Evolutionary conservation across 2,888 invertebrate genomes (phyloP).

Genomic region (Uropetala carovei): DNA sequence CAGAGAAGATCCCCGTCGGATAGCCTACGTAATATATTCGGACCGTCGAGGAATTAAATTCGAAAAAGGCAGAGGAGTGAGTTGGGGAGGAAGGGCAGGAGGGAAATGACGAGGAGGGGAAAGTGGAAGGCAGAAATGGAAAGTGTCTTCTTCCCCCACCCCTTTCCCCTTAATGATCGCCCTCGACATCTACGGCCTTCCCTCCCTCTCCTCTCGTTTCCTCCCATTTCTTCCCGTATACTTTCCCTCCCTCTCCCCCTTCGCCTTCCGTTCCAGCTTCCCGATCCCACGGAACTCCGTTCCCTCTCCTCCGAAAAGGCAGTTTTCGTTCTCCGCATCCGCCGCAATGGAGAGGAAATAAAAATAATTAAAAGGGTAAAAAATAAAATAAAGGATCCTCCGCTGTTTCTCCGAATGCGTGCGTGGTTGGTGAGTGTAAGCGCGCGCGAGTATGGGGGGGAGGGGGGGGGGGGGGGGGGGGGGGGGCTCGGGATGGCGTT

Average conservation of each 20-base stretch:
- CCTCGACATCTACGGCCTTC: neutral
- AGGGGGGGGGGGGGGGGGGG: too few species aligned
- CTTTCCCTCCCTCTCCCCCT: neutral
- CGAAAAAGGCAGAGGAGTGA: neutral
- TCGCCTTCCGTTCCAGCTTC: neutral
- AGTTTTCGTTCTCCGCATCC: too few species aligned
- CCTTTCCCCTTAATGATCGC: too few species aligned
- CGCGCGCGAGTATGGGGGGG: too few species aligned
- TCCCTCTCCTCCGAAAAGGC: neutral
- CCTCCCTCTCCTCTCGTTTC: neutral
- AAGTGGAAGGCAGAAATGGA: neutral
- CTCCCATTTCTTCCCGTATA: neutral
- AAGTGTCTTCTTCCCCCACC: slow-evolving; percentile 1
- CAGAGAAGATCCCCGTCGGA: too few species aligned
- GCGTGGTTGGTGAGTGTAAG: too few species aligned
- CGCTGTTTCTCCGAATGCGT: too few species aligned
- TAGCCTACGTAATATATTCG: too few species aligned
- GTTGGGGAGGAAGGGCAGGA: neutral
- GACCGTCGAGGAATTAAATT: neutral
- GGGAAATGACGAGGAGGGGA: neutral
- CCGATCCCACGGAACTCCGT: neutral
- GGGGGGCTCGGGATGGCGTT: too few species aligned
- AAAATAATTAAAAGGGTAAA: too few species aligned
- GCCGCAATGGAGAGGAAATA: too few species aligned
- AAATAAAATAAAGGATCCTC: too few species aligned